These are phyloP conservation scores for Drosophila paucipuncta DNA, from an alignment of 2,888 invertebrate genomes.

Conservation along the genomic window DNA sequence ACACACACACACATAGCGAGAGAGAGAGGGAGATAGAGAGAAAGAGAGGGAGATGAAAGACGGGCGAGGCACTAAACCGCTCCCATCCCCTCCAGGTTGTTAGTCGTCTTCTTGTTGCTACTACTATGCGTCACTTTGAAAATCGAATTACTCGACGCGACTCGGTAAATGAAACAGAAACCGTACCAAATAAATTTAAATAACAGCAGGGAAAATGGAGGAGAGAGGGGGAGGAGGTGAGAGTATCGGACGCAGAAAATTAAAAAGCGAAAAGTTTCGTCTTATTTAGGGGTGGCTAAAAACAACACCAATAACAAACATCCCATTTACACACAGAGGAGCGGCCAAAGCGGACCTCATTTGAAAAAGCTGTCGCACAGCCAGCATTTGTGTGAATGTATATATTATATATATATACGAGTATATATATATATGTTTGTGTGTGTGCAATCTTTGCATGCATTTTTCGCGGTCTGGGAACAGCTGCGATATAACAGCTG, in stretches of 20 bases:
- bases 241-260: conserved; percentile 23
- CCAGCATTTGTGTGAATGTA: neutral
- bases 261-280: conserved; percentile 56
- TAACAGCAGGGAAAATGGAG: conserved; percentile 11
- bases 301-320: conserved; percentile 10
- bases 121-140: conserved; percentile 72
- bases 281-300: conserved; percentile 66
- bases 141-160: conserved; percentile 73
- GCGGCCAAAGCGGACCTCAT: conserved; percentile 16
- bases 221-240: conserved; percentile 2
- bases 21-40: conserved; percentile 6
- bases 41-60: neutral
- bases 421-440: neutral
- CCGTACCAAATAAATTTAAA: conserved; percentile 64
- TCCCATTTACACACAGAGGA: conserved; percentile 12
- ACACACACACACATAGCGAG: conserved; percentile 11
- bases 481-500: conserved; percentile 45
- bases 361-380: neutral
- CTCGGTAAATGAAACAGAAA: conserved; percentile 75
- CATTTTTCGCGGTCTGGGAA: conserved; percentile 12
- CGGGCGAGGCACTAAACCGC: conserved; percentile 27
- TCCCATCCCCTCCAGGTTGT: neutral
- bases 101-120: conserved; percentile 4
- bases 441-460: conserved; percentile 4
- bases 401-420: neutral